phyloP scores from a whole-genome alignment of 2,888 invertebrate genomes.

The Glaucopsyche alexis region DNA sequence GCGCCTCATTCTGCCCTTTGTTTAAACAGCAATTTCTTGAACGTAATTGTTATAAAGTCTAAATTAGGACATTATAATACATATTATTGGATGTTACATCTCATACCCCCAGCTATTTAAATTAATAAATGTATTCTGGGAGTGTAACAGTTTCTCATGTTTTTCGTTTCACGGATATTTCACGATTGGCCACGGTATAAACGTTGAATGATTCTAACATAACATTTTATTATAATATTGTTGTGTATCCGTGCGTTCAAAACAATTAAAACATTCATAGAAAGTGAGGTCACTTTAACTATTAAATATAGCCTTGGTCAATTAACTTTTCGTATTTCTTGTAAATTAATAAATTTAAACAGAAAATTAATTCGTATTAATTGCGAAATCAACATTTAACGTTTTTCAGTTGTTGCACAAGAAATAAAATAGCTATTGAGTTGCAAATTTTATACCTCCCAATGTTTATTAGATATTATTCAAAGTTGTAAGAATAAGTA shows the following conservation, averaged over 20 bases:
- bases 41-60: conserved; percentile 2
- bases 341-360: conserved; percentile 4
- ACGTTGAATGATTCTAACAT: conserved; percentile 4
- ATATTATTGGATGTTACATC: neutral
- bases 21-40: conserved; percentile 6
- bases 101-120: conserved; percentile 4
- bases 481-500: too few relatives aligned
- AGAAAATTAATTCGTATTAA: neutral
- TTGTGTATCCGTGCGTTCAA: conserved; percentile 23
- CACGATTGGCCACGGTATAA: conserved; percentile 8
- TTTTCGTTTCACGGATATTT: conserved; percentile 21
- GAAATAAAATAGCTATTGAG: neutral
- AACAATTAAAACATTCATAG: conserved; percentile 19
- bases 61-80: neutral
- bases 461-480: neutral
- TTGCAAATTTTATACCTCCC: neutral
- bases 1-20: neutral
- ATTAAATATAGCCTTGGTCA: conserved; percentile 22
- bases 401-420: neutral
- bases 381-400: neutral
- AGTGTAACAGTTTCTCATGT: conserved; percentile 20
- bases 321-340: neutral
- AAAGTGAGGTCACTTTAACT: conserved; percentile 18
- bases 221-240: neutral
- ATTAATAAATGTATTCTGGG: conserved; percentile 22